phyloP scores from a whole-genome alignment of 2,888 invertebrate species.

The Plebejus melissa region DNA sequence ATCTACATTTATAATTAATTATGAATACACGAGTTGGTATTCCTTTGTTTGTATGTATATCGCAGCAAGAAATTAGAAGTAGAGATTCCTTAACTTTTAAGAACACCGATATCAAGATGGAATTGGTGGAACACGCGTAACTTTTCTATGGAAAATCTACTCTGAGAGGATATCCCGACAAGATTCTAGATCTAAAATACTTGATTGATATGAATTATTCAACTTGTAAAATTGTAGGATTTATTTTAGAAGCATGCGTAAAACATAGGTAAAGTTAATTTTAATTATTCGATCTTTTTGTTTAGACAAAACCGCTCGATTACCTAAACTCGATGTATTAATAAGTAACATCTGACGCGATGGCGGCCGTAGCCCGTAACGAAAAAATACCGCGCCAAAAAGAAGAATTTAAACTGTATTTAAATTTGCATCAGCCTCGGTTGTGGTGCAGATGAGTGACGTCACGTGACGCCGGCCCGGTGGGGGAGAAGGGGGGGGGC shows the following conservation, averaged over 20 bases:
- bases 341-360: constrained; percentile 45
- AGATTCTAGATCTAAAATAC: neutral
- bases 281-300: neutral
- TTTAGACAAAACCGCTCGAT: neutral
- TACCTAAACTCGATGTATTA: neutral
- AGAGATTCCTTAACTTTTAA: no score
- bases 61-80: neutral
- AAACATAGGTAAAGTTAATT: no score
- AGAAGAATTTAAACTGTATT: constrained; percentile 60
- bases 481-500: neutral
- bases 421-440: constrained; percentile 63
- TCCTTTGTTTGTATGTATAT: neutral
- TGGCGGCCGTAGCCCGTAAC: constrained; percentile 36
- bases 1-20: constrained; percentile 6
- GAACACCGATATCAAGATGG: neutral
- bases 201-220: neutral
- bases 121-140: neutral
- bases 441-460: constrained; percentile 70
- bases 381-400: constrained; percentile 55
- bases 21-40: neutral
- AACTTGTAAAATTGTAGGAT: no score
- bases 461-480: constrained; percentile 52
- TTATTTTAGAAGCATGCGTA: neutral
- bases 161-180: neutral
- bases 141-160: no score